phyloP scores from a whole-genome alignment of 2,888 invertebrate species.

The Idaea aversata region DNA sequence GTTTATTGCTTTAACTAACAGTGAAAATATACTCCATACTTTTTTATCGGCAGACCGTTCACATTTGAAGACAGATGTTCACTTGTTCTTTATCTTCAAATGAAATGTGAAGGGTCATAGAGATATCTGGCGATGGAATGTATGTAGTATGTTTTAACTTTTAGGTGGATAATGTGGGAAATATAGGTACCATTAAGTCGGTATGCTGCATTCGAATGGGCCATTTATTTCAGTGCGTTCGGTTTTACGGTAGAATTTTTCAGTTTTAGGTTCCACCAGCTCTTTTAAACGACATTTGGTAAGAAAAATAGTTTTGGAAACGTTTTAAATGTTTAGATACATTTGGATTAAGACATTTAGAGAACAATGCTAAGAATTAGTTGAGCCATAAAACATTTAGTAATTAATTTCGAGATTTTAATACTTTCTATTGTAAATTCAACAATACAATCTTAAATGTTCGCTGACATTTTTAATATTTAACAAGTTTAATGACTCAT shows the following conservation, averaged over 20 bases:
- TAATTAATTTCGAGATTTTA: not conserved
- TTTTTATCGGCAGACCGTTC: too few species aligned
- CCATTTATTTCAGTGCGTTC: constrained; percentile 28
- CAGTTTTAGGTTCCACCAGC: constrained; percentile 12
- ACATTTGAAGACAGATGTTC: too few species aligned
- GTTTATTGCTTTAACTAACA: not conserved
- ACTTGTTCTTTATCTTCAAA: too few species aligned
- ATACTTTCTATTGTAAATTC: not conserved
- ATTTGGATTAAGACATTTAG: too few species aligned
- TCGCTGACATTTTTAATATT: constrained; percentile 2
- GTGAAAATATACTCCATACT: too few species aligned
- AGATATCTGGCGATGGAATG: too few species aligned
- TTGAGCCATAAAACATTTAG: not conserved
- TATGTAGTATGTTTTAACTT: too few species aligned
- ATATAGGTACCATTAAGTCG: constrained; percentile 28
- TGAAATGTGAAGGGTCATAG: too few species aligned
- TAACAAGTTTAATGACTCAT: constrained; percentile 2
- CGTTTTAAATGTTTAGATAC: too few species aligned
- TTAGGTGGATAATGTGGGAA: constrained; percentile 21
- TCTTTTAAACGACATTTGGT: constrained; percentile 13
- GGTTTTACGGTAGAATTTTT: constrained; percentile 15
- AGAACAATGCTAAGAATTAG: not conserved
- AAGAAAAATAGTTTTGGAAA: too few species aligned
- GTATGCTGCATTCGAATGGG: constrained; percentile 30
- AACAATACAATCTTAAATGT: not conserved